A percentile compares a stretch with the other conserved stretches of the same genome.
phyloP scores from a whole-genome alignment of 2,888 invertebrate species.

The Coleophora deauratella region DNA sequence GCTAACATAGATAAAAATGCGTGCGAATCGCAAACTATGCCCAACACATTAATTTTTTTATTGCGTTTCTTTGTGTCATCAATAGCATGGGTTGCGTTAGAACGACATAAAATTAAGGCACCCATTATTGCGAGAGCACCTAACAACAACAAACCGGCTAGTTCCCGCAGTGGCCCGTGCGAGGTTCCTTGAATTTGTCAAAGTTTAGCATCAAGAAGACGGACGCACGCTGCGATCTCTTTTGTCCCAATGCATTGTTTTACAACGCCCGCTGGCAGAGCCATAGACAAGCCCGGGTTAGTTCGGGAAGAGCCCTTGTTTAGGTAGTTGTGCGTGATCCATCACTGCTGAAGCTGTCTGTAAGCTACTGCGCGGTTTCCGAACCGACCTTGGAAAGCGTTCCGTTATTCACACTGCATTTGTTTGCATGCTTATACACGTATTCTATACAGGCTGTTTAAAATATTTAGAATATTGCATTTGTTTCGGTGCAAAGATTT shows the following conservation, averaged over 20 bases:
- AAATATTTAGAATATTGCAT: no score
- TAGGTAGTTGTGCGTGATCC: conserved; percentile 29
- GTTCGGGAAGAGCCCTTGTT: conserved; percentile 38
- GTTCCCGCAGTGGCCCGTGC: conserved; percentile 1
- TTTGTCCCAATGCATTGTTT: conserved; percentile 32
- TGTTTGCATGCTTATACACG: conserved; percentile 3
- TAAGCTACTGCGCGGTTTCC: conserved; percentile 57
- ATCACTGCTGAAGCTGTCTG: conserved; percentile 30
- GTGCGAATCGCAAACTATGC: no score
- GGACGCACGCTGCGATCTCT: conserved; percentile 28
- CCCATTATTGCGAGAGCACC: conserved; percentile 25
- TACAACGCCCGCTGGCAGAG: conserved; percentile 37
- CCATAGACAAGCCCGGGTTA: background rate
- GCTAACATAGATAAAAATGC: no score
- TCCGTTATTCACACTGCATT: conserved; percentile 21
- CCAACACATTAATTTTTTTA: background rate
- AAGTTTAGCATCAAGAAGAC: conserved; percentile 16
- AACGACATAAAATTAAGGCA: conserved; percentile 37
- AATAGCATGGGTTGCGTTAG: conserved; percentile 7
- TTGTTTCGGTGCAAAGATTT: background rate
- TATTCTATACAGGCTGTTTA: conserved; percentile 17
- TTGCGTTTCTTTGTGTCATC: conserved; percentile 2
- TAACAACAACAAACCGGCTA: conserved; percentile 18
- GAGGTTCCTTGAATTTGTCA: conserved; percentile 28
- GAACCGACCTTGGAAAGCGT: conserved; percentile 19